These are phyloP conservation scores for Streptopelia turtur DNA, from an alignment of 2,797 vertebrate species.

Conservation along the genomic window DNA sequence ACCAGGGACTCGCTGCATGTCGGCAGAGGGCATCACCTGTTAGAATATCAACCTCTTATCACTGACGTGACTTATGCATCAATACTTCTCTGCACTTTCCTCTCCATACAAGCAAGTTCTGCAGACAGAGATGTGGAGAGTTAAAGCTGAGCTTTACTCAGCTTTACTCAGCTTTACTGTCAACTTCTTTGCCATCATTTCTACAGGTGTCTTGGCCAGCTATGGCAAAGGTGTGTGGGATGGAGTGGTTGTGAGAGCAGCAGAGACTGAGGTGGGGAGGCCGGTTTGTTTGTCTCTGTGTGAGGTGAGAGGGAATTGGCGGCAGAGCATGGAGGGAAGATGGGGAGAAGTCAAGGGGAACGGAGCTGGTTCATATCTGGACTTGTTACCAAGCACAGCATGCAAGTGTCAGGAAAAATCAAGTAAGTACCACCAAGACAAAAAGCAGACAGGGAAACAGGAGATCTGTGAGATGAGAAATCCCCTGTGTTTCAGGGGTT, in stretches of 20 bases:
- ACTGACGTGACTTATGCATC: background rate
- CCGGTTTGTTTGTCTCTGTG: background rate
- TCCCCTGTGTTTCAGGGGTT: background rate
- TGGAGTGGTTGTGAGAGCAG: background rate
- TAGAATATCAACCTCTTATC: background rate
- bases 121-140: background rate
- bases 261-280: background rate
- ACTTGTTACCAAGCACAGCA: background rate
- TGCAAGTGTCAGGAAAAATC: background rate
- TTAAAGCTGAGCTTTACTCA: background rate
- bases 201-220: background rate
- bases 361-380: background rate
- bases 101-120: background rate
- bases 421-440: background rate
- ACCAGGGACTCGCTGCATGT: background rate
- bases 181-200: background rate
- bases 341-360: background rate
- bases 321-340: background rate
- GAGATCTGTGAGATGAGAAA: background rate
- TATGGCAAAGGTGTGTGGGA: background rate
- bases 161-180: no score
- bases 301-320: background rate
- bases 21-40: background rate
- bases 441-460: background rate
- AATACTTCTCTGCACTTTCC: background rate